Conservation (phyloP, 92 coral and sea anemone species). For the Actinostola sp. region DNA sequence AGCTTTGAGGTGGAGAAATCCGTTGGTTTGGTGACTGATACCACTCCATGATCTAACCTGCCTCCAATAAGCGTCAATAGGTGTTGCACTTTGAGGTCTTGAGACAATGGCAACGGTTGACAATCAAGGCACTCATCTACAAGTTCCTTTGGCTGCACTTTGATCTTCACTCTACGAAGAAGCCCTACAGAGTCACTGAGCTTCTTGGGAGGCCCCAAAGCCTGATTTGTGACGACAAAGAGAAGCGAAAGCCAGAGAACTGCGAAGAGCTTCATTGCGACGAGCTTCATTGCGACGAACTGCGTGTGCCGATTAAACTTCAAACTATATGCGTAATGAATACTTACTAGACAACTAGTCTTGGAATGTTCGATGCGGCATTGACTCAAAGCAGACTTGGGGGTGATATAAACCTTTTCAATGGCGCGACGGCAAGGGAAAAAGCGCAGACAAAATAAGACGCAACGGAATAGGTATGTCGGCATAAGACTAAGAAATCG, state of each 20-base stretch:
- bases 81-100: constrained; percentile 11
- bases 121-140: constrained; percentile 34
- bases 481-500: background rate
- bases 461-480: constrained; percentile 5
- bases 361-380: constrained; percentile 35
- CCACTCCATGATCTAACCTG: constrained; percentile 3
- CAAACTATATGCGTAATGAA: constrained; percentile 1
- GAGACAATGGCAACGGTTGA: constrained; percentile 25
- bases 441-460: constrained; percentile 17
- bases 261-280: no score
- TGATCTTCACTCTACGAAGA: constrained; percentile 8
- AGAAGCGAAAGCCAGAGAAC: background rate
- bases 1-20: background rate
- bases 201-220: background rate
- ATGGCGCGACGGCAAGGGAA: constrained; percentile 32
- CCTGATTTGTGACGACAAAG: background rate
- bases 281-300: no score
- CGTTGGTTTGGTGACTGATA: constrained; percentile 24
- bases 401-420: constrained; percentile 33
- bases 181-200: constrained; percentile 9
- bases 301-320: background rate
- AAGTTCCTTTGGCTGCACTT: constrained; percentile 38
- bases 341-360: background rate
- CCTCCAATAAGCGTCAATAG: constrained; percentile 23
- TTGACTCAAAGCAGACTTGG: constrained; percentile 34